A percentile compares a stretch with the other conserved stretches of the same genome.
Evolutionary conservation across 2,797 vertebrate genomes (phyloP).

Genomic region (Heterohyrax brucei): DNA sequence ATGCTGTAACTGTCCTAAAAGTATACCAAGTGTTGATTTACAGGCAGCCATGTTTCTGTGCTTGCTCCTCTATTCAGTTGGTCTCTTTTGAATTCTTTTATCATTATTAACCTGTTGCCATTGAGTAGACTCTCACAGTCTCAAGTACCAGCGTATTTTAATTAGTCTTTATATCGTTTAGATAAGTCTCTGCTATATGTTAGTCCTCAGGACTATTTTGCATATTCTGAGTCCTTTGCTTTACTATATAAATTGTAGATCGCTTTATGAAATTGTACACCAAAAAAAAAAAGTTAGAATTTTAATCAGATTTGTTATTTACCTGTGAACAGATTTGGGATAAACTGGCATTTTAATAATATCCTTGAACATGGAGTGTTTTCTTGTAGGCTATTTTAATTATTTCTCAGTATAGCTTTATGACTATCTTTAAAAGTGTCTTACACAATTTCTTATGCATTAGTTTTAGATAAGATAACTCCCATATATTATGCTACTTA

Average conservation of each 20-base stretch:
- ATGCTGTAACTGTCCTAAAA: neutral
- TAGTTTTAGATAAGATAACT: neutral
- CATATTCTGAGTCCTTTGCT: neutral
- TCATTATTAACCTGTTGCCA: neutral
- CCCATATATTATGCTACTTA: neutral
- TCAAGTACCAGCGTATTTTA: neutral
- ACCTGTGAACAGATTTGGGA: neutral
- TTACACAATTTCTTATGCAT: neutral
- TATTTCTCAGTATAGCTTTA: neutral
- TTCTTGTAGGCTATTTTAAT: neutral
- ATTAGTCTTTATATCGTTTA: neutral
- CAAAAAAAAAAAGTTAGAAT: neutral
- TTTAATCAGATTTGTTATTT: constrained; percentile 12
- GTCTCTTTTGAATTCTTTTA: neutral
- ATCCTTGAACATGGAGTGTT: neutral
- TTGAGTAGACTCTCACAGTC: neutral
- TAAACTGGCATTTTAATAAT: neutral
- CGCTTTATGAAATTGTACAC: neutral
- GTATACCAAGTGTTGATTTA: neutral
- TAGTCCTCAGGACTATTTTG: constrained; percentile 36
- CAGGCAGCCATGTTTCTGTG: neutral
- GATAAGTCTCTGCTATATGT: neutral
- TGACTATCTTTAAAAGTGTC: neutral
- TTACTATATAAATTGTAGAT: constrained; percentile 21
- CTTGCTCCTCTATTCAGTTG: neutral